Conservation (phyloP, 2,888 invertebrate genomes). For the Drosophila kuntzei region DNA sequence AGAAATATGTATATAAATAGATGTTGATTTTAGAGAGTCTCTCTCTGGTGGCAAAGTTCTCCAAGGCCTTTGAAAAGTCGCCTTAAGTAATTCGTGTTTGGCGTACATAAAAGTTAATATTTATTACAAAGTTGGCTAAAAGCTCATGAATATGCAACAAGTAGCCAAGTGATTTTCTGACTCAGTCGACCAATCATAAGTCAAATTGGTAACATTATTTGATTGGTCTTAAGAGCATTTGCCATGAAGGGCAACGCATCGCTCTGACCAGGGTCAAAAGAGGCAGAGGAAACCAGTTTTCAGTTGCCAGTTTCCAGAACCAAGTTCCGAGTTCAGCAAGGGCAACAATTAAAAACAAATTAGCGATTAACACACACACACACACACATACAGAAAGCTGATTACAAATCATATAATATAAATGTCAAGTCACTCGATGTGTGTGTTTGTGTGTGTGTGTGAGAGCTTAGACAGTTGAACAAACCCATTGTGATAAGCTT, state of each 20-base stretch:
- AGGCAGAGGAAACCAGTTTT: conserved; percentile 51
- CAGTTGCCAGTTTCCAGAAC: conserved; percentile 20
- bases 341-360: conserved; percentile 61
- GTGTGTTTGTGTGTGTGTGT: not conserved
- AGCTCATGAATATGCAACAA: conserved; percentile 51
- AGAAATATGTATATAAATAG: not conserved
- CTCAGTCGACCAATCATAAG: conserved; percentile 29
- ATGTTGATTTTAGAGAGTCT: not conserved
- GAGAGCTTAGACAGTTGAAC: conserved; percentile 44
- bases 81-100: conserved; percentile 20
- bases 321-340: conserved; percentile 56
- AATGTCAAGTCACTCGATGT: conserved; percentile 29
- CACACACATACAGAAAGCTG: conserved; percentile 10
- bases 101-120: conserved; percentile 12
- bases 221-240: conserved; percentile 21
- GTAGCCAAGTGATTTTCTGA: conserved; percentile 6
- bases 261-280: conserved; percentile 29
- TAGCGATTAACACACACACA: conserved; percentile 36
- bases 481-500: conserved; percentile 51
- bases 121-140: conserved; percentile 12
- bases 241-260: conserved; percentile 45
- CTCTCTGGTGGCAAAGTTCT: no score
- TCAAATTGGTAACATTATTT: conserved; percentile 40
- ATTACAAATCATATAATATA: conserved; percentile 34
- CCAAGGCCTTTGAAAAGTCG: conserved; percentile 25